Base-by-base conservation (phyloP, 2,888 invertebrate genomes). In the Ommatoiulus sabulosus region DNA sequence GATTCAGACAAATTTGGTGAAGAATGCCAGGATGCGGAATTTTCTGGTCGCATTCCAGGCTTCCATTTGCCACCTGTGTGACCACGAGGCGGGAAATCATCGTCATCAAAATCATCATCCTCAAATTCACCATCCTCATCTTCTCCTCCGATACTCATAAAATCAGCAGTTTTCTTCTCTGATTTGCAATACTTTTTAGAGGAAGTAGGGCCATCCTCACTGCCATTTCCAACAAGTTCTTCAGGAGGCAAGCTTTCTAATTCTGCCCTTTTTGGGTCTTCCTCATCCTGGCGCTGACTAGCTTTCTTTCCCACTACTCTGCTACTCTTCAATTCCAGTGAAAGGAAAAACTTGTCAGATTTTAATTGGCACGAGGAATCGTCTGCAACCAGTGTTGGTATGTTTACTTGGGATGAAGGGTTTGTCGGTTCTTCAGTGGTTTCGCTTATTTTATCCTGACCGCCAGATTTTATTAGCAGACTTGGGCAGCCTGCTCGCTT, bases 401-500 rank as follows among this genome's bases (percentile, higher is more conserved):
- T 8, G 85, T 5, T 35, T 17, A 24, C 44, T 17, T 85, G 35
- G 10, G 8, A 35, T 43, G 85, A 43, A 6, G 43, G 2, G 3
- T 43, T 15, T 8, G 43, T 44, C n/a, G 85, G 5, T 85, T 43
- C 43, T 85, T 17, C 17, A 35, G 43, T 85, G 15, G 85, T 17
- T 85, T 17, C n/a, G 15, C 17, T 85, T 43, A 43, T 2, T 7
- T 85, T 44, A 17, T 85, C 85, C 63, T n/a, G 63, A 63, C 20
- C 7, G 5, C n/a, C 63, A 63, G 63, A n/a, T n/a, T 63, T 85
- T n/a, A 85, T 7, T 7, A 43, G 7, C 85, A 87, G 48, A 24
- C 52, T 86, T 48, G 44, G 93, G 91, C 97, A 97, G 90, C 94
- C 94, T 52, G 94, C 93, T 92, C 96, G 96, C 84, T 97, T 95